phyloP scores from a whole-genome alignment of 2,888 invertebrate species.

The Cryptus viduatorius region DNA sequence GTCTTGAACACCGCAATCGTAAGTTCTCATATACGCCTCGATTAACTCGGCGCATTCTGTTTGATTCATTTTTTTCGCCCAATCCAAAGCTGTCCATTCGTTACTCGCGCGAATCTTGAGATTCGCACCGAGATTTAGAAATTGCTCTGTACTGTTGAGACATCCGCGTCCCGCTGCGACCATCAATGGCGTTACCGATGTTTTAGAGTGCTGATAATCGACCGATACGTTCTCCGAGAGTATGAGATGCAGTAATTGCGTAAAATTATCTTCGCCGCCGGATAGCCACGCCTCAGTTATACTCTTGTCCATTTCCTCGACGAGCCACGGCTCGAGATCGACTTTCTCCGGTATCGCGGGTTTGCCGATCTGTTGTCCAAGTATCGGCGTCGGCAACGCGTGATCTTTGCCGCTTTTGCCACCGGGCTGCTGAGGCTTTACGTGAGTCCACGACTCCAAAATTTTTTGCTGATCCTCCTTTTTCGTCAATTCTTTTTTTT shows the following conservation, averaged over 20 bases:
- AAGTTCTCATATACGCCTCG: slow-evolving; percentile 84
- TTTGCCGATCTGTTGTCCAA: slow-evolving; percentile 79
- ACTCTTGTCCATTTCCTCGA: slow-evolving; percentile 89
- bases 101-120: slow-evolving; percentile 87
- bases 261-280: slow-evolving; percentile 89
- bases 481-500: slow-evolving; percentile 80
- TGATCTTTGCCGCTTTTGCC: slow-evolving; percentile 68
- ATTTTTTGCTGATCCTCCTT: slow-evolving; percentile 82
- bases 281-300: slow-evolving; percentile 88
- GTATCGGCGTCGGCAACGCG: slow-evolving; percentile 77
- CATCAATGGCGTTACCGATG: slow-evolving; percentile 91
- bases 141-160: slow-evolving; percentile 88
- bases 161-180: slow-evolving; percentile 91
- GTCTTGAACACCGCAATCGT: slow-evolving; percentile 75
- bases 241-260: slow-evolving; percentile 92
- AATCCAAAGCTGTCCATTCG: slow-evolving; percentile 90
- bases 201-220: slow-evolving; percentile 89
- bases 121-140: slow-evolving; percentile 90
- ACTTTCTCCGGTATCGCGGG: slow-evolving; percentile 84
- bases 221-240: slow-evolving; percentile 92
- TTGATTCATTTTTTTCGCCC: slow-evolving; percentile 89
- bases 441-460: slow-evolving; percentile 84
- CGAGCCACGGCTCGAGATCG: slow-evolving; percentile 85
- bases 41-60: slow-evolving; percentile 88
- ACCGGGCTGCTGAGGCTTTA: slow-evolving; percentile 72